Percentiles rank a stretch among this genome's conserved stretches.
phyloP scores from a whole-genome alignment of 2,113 vertebrate species.

The Ctenomys sociabilis region DNA sequence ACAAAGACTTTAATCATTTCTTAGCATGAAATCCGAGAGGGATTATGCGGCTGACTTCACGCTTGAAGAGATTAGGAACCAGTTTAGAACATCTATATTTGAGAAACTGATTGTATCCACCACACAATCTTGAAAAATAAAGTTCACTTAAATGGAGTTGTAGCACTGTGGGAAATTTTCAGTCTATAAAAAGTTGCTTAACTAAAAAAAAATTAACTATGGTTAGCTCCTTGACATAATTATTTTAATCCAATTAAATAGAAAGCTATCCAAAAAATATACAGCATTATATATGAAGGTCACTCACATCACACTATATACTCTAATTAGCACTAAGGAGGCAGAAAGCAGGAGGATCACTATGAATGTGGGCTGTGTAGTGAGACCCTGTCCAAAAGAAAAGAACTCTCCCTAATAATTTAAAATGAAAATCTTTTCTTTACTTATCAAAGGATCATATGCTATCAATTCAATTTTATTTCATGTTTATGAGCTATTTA shows the following conservation, averaged over 20 bases:
- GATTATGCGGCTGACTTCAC: not conserved
- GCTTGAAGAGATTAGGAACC: conserved; percentile 1
- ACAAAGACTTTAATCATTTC: not conserved
- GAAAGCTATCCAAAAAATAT: not conserved
- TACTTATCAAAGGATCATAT: not conserved
- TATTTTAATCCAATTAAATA: conserved; percentile 27
- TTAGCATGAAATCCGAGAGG: not conserved
- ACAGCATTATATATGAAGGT: not conserved
- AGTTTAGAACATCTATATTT: not conserved
- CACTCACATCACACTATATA: not conserved
- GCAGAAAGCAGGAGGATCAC: no score
- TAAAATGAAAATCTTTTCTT: conserved; percentile 38
- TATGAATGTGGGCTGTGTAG: no score
- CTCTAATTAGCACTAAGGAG: no score
- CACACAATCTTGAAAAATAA: conserved; percentile 20
- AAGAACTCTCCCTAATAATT: not conserved
- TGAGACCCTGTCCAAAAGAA: no score
- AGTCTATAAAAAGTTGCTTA: not conserved
- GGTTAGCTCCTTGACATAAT: not conserved
- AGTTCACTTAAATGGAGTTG: not conserved
- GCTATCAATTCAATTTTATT: not conserved
- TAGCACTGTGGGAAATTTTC: not conserved
- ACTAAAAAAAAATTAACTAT: not conserved
- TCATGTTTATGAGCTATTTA: not conserved
- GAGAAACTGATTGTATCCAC: conserved; percentile 10